phyloP scores from a whole-genome alignment of 2,888 invertebrate species.

The Melanostoma mellinum region DNA sequence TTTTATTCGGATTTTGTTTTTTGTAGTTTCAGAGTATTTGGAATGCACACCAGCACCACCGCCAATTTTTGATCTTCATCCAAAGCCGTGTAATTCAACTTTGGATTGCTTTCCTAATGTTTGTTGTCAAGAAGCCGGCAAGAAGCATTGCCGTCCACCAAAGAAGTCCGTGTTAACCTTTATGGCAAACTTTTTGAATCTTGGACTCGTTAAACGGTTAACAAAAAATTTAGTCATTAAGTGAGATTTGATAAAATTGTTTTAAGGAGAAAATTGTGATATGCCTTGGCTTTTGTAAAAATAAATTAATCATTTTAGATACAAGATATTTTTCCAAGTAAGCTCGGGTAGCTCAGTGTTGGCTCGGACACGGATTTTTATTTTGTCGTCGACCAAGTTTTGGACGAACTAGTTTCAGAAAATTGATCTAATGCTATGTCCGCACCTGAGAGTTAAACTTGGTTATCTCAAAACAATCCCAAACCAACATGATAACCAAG shows the following conservation, averaged over 20 bases:
- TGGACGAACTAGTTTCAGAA: too few species aligned
- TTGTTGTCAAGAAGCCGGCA: conserved; percentile 90
- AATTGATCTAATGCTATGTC: too few species aligned
- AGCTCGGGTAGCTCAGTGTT: too few species aligned
- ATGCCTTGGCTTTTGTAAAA: conserved; percentile 27
- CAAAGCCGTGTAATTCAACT: conserved; percentile 87
- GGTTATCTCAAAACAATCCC: too few species aligned
- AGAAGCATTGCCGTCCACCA: conserved; percentile 88
- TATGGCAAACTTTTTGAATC: conserved; percentile 83
- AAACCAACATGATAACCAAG: too few species aligned
- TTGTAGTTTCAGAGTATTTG: conserved; percentile 85
- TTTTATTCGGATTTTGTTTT: background rate
- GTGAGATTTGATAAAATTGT: conserved; percentile 60
- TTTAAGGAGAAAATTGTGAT: conserved; percentile 51
- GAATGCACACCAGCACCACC: conserved; percentile 89
- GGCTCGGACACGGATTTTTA: too few species aligned
- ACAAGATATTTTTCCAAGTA: too few species aligned
- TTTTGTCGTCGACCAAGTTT: too few species aligned
- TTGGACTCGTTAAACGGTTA: conserved; percentile 80
- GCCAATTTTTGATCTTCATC: conserved; percentile 87
- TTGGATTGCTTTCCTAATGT: conserved; percentile 91
- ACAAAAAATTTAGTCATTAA: conserved; percentile 81
- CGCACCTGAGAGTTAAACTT: too few species aligned
- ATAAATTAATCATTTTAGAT: background rate
- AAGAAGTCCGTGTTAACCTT: conserved; percentile 87